phyloP scores from a whole-genome alignment of 2,797 vertebrate species.

The Spea hammondii region DNA sequence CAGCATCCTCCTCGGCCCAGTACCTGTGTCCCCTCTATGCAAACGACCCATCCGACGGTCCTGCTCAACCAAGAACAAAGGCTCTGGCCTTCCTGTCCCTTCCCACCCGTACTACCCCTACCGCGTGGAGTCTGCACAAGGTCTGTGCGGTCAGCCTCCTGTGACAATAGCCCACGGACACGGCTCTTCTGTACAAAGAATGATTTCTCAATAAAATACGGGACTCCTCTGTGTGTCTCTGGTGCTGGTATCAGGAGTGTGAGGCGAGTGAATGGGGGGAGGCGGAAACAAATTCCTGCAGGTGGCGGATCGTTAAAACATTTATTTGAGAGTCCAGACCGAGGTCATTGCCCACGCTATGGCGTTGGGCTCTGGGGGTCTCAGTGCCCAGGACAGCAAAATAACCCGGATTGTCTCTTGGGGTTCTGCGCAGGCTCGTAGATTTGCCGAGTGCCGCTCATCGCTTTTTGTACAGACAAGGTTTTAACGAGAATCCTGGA shows the following conservation, averaged over 20 bases:
- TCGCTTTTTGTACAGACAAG: constrained; percentile 53
- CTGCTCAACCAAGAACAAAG: constrained; percentile 52
- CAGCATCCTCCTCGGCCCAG: constrained; percentile 22
- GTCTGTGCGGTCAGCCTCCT: constrained; percentile 52
- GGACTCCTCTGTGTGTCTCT: too few species aligned
- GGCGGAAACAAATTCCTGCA: too few species aligned
- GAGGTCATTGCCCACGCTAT: too few species aligned
- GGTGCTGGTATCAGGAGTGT: too few species aligned
- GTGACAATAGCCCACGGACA: background rate
- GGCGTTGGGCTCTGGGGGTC: too few species aligned
- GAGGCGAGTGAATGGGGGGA: too few species aligned
- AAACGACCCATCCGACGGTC: constrained; percentile 39
- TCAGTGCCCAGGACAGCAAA: too few species aligned
- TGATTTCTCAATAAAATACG: too few species aligned
- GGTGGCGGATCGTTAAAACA: too few species aligned
- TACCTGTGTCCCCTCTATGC: constrained; percentile 77
- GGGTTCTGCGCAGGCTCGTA: background rate
- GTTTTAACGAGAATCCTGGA: constrained; percentile 29
- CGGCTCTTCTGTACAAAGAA: background rate
- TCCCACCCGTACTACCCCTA: constrained; percentile 50
- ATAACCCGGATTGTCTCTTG: background rate
- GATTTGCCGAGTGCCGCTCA: constrained; percentile 5
- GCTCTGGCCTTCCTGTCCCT: constrained; percentile 56
- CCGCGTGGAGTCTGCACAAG: constrained; percentile 50
- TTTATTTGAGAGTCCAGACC: too few species aligned